Evolutionary conservation across 2,113 vertebrate species (phyloP).

Genomic region (Pandion haliaetus): DNA sequence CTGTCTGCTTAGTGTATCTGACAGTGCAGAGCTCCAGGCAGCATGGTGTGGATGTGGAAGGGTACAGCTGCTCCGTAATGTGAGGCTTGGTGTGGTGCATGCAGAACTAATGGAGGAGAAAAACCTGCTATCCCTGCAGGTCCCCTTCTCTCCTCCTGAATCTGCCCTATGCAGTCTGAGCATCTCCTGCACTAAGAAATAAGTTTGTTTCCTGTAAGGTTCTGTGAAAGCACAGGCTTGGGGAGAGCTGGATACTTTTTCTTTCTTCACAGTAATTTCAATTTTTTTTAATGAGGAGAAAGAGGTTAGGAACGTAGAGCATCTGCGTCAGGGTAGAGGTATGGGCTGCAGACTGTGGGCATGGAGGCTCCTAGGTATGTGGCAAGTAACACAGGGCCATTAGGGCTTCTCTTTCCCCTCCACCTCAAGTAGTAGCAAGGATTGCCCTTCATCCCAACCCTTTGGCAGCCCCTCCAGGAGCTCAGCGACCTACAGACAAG

Average conservation of each 20-base stretch:
- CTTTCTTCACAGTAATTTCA: background rate
- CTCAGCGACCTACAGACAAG: background rate
- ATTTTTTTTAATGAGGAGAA: background rate
- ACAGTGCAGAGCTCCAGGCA: background rate
- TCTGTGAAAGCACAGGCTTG: background rate
- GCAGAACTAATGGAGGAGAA: background rate
- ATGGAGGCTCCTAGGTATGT: background rate
- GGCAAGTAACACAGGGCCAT: background rate
- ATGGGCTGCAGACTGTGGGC: background rate
- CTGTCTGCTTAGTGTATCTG: background rate
- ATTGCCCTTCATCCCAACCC: background rate
- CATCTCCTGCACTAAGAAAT: background rate
- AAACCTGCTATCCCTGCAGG: background rate
- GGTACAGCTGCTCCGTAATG: background rate
- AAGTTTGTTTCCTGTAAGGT: background rate
- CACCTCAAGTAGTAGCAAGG: background rate
- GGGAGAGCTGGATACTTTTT: background rate
- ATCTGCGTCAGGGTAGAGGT: too few species aligned
- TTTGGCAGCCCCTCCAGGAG: background rate
- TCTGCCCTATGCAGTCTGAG: background rate
- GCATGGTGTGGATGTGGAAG: background rate
- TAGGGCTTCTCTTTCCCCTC: background rate
- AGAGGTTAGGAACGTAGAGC: background rate
- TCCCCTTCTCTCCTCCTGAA: background rate
- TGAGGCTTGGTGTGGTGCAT: background rate